phyloP scores from a whole-genome alignment of 2,797 vertebrate genomes.

The Falco berigora region DNA sequence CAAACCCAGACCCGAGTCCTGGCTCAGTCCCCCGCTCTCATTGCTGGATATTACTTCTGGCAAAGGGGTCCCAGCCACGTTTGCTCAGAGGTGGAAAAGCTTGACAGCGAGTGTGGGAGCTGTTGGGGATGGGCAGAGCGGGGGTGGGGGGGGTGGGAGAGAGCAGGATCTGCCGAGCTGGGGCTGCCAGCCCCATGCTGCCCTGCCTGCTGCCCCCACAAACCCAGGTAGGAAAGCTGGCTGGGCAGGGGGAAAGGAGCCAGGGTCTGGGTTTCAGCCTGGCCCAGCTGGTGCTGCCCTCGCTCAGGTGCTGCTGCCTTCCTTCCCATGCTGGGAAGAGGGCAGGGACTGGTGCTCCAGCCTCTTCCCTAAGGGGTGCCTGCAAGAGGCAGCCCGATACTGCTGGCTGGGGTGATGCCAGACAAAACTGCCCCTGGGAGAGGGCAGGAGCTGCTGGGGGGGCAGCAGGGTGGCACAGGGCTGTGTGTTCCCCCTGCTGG shows the following conservation, averaged over 20 bases:
- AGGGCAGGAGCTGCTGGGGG: rapidly evolving
- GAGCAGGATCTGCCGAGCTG: not conserved
- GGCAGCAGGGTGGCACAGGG: not conserved
- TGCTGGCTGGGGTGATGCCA: rapidly evolving
- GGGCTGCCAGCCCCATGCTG: not conserved
- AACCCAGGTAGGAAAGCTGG: not conserved
- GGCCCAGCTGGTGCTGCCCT: not conserved
- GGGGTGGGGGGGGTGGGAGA: not conserved
- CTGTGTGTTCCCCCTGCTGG: not conserved
- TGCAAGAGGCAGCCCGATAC: not conserved
- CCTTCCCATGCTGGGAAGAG: not conserved
- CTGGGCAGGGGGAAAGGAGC: not conserved
- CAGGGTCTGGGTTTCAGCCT: not conserved
- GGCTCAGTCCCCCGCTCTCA: not conserved
- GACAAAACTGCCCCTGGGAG: not conserved
- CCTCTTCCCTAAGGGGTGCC: not conserved
- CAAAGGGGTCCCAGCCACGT: not conserved
- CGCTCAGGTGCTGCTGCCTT: not conserved
- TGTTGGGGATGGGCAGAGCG: not conserved
- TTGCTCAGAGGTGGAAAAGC: not conserved
- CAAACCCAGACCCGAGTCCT: not conserved
- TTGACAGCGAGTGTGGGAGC: rapidly evolving
- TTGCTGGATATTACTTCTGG: not conserved
- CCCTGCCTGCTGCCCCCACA: not conserved
- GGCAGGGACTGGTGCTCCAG: not conserved